Base-by-base conservation (phyloP, 2,888 invertebrate genomes). In the Lasioglossum figueresi region DNA sequence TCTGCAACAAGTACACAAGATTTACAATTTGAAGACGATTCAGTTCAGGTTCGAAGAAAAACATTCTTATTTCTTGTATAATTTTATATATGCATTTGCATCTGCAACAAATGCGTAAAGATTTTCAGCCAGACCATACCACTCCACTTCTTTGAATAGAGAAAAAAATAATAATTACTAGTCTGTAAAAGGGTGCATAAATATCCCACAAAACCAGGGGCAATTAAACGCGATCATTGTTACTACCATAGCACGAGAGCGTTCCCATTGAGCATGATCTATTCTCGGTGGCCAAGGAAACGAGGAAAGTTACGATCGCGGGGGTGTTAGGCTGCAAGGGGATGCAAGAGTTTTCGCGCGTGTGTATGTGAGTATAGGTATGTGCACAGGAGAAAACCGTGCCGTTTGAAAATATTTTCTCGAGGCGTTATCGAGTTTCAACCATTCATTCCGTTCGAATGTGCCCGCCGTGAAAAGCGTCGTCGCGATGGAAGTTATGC, bases 381-480 rank as follows among this genome's bases (percentile, higher is more conserved):
- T n/a, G 23, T 52, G n/a, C 31, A 27, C 16, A 63, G 59, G 27
- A 27, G 27, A 48, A 63, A 80, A 70, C 68, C 71, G 66, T 80
- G 73, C 34, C 78, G 79, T 82, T 84, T 79, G 80, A 72, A 84
- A 80, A 84, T 81, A 89, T 82, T 82, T 88, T 79, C 77, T 82
- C 82, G 59, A 73, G 76, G 70, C 78, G 82, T 88, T 88, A 86
- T 88, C 89, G 86, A 68, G 66, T 78, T 86, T 80, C 86, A 40
- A 48, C 81, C 72, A 63, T 86, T 86, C 79, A 85, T 89, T 71
- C 82, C 84, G 80, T 74, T 84, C 80, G 83, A 88, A 77, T 74
- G 83, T 74, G 76, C 63, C 66, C 37, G 37, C 52, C 31, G 71
- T 79, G 81, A 83, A 81, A 87, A 78, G 81, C 77, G 70, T 78